Percentiles rank a stretch among this genome's conserved stretches.
Conservation (phyloP, 2,888 invertebrate species). For the Allolobophora icterica region DNA sequence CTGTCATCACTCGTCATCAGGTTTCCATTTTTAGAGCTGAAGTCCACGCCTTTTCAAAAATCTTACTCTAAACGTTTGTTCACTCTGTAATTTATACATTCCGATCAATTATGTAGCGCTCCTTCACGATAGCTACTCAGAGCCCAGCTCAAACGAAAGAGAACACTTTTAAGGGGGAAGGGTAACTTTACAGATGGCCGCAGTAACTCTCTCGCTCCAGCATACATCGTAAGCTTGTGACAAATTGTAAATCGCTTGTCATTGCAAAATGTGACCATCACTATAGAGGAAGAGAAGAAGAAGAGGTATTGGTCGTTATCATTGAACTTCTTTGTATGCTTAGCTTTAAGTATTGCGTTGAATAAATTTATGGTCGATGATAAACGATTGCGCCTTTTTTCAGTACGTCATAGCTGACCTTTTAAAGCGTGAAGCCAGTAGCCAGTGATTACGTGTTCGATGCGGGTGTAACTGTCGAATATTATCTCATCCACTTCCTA, state of each 20-base stretch:
- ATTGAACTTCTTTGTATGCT: background rate
- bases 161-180: background rate
- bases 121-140: background rate
- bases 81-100: background rate
- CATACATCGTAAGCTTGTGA: background rate
- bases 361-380: background rate
- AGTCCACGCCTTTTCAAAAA: background rate
- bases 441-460: constrained; percentile 49
- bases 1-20: background rate
- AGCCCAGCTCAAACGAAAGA: background rate
- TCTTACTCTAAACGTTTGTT: background rate
- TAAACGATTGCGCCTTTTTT: background rate
- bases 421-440: constrained; percentile 50
- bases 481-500: constrained; percentile 48
- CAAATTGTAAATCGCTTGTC: background rate
- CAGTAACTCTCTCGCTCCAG: background rate
- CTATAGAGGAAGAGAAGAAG: background rate
- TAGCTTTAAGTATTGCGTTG: background rate
- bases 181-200: background rate
- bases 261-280: background rate
- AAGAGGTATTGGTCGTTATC: background rate
- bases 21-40: background rate
- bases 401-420: constrained; percentile 38
- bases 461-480: constrained; percentile 48
- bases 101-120: background rate